These are phyloP conservation scores for Propithecus perrieri DNA, from an alignment of 2,797 vertebrate genomes.

Conservation along the genomic window DNA sequence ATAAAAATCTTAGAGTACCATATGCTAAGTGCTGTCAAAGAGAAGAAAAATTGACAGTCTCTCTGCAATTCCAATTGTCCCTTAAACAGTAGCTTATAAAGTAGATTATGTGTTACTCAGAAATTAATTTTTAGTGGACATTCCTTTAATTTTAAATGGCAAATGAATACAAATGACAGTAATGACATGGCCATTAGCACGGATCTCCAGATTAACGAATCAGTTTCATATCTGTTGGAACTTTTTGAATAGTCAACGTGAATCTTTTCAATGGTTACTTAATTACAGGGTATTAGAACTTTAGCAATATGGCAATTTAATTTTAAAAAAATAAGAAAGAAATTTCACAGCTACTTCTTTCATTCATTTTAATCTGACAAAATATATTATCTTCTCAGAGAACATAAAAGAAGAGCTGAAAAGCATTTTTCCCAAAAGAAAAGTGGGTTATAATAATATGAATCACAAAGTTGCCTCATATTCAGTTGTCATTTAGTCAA, in stretches of 20 bases:
- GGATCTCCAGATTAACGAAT: conserved; percentile 47
- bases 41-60: not conserved
- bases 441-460: conserved; percentile 63
- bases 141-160: conserved; percentile 28
- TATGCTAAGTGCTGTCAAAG: not conserved
- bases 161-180: conserved; percentile 40
- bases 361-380: conserved; percentile 63
- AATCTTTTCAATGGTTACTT: conserved; percentile 55
- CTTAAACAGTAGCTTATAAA: conserved; percentile 19
- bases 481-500: conserved; percentile 80
- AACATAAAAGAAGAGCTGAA: conserved; percentile 53
- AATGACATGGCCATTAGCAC: not conserved
- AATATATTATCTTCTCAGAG: conserved; percentile 39
- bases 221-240: conserved; percentile 49
- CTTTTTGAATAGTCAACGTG: conserved; percentile 53
- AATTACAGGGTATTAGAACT: conserved; percentile 62
- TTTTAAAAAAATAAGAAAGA: conserved; percentile 32
- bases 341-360: not conserved
- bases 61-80: not conserved
- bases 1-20: not conserved
- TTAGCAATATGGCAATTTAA: conserved; percentile 6
- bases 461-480: conserved; percentile 75
- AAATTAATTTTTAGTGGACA: not conserved
- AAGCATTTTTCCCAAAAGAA: conserved; percentile 70
- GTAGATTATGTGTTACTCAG: not conserved